Evolutionary conservation across 1,140 invertebrate species (phyloP).

Genomic region (Steinernema feltiae): DNA sequence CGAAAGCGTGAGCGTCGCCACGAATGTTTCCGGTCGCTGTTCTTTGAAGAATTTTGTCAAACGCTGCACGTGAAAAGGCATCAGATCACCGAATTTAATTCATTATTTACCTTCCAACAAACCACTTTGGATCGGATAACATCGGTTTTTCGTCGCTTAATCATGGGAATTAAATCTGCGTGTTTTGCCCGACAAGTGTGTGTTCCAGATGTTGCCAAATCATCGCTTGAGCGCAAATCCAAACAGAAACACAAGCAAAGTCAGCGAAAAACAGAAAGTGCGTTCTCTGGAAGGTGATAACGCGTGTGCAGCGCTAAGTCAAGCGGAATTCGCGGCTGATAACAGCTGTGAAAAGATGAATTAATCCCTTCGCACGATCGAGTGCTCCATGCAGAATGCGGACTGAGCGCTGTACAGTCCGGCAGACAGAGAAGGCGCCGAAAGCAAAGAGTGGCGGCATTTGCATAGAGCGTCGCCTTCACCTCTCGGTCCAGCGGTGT

Average conservation of each 20-base stretch:
- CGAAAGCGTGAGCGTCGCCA: too few species aligned
- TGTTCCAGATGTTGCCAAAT: not conserved
- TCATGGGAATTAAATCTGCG: not conserved
- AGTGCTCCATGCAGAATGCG: too few species aligned
- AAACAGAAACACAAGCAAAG: not conserved
- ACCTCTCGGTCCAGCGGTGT: not conserved
- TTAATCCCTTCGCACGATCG: not conserved
- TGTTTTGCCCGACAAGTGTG: not conserved
- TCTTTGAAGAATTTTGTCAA: too few species aligned
- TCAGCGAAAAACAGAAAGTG: not conserved
- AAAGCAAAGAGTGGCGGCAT: not conserved
- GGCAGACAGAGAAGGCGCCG: too few species aligned
- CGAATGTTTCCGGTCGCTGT: too few species aligned
- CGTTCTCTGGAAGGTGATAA: not conserved
- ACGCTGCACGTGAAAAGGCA: too few species aligned
- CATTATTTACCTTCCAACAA: too few species aligned
- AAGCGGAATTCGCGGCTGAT: not conserved
- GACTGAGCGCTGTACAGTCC: too few species aligned
- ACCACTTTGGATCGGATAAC: too few species aligned
- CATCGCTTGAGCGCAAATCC: not conserved
- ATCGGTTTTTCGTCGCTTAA: too few species aligned
- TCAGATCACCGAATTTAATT: too few species aligned
- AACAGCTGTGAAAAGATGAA: constrained; percentile 8
- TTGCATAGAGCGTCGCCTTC: not conserved
- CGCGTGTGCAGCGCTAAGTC: not conserved